phyloP scores from a whole-genome alignment of 2,113 vertebrate species.

The Apus apus region DNA sequence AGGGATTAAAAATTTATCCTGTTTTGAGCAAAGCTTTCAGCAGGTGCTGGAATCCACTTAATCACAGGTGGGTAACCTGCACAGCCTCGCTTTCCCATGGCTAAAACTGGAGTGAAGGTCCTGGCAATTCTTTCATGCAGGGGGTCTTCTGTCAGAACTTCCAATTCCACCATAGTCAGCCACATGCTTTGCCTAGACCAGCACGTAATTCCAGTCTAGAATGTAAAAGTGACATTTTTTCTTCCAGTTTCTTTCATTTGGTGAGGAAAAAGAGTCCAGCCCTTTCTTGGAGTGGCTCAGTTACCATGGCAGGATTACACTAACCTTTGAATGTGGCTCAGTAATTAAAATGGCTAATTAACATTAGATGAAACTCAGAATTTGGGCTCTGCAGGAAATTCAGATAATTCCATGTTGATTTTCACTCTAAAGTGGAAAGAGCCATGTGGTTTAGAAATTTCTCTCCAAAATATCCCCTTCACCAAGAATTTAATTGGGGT shows the following conservation, averaged over 20 bases:
- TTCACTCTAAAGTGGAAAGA: not conserved
- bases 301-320: not conserved
- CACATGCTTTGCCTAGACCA: not conserved
- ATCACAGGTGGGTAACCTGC: slow-evolving; percentile 25
- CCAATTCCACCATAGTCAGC: not conserved
- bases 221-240: not conserved
- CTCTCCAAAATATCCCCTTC: not conserved
- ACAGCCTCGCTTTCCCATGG: not conserved
- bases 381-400: not conserved
- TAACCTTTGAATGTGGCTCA: not conserved
- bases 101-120: not conserved
- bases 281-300: not conserved
- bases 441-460: not conserved
- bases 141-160: not conserved
- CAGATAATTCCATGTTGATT: not conserved
- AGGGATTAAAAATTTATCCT: slow-evolving; percentile 69
- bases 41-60: slow-evolving; percentile 31
- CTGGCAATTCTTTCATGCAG: not conserved
- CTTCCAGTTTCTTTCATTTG: not conserved
- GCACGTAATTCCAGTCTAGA: not conserved
- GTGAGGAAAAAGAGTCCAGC: not conserved
- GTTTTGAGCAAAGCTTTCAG: slow-evolving; percentile 47
- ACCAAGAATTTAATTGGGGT: not conserved
- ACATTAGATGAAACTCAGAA: not conserved
- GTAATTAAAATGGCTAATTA: not conserved